Evolutionary conservation across 1,140 invertebrate species (phyloP), one percentile per base, ranked within the genome.

Genomic region (Drosophila santomea): DNA sequence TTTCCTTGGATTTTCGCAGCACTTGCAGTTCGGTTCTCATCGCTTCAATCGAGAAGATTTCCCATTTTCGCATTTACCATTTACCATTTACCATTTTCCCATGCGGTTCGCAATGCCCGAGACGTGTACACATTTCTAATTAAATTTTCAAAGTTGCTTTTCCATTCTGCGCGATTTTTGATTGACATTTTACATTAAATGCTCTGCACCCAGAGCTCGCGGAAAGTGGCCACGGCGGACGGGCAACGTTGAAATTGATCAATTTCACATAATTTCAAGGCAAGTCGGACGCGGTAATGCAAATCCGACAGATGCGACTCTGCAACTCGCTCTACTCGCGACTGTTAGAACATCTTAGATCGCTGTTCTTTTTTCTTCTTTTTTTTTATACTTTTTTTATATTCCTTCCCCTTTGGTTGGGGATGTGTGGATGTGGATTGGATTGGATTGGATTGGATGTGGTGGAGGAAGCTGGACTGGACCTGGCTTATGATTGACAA

Each of bases 211-310:
- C 20, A 47, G 56, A 71, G 59, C 44, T 23, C n/a, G 38, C 54
- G 23, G 23, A 25, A 47, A 52, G 17, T 32, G 59, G 59, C 15
- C 54, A 41, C 20, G 28, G 55, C 38, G 17, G 28, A 55, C 38
- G 41, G 57, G 62, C 72, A 78, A 80, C 84, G 84, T 89, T 89
- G 84, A 89, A 89, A 89, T 89, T 89, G 84, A 89, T 89, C 84
- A 89, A 89, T 89, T 89, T 89, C 84, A 89, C 80, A 89, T 89
- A 89, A 89, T 90, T 89, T 89, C 80, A 80, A 89, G 84, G 85
- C 84, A 84, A 89, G 77, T 89, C 84, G 80, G 68, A 80, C 77
- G 73, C 73, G 77, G 85, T 89, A 89, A 89, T 89, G 85, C 84
- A 89, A 89, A 89, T 89, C 84, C 84, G 84, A 89, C 84, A 89